Conservation (phyloP, 35 echinoderm and acorn worm genomes). For the Lytechinus pictus region DNA sequence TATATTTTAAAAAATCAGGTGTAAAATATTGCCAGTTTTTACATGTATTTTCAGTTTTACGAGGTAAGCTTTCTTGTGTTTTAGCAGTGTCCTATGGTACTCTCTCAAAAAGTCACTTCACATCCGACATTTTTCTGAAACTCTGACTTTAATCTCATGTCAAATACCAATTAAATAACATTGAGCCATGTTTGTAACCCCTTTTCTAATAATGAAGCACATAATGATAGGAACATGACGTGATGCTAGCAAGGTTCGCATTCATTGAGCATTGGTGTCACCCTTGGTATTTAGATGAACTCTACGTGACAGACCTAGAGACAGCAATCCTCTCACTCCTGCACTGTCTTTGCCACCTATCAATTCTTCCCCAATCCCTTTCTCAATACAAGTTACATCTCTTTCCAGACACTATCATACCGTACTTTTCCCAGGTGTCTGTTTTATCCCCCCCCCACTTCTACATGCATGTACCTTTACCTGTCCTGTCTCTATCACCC, state of each 20-base stretch:
- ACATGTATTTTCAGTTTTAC: too few relatives aligned
- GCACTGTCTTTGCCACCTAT: not conserved
- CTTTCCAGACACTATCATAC: not conserved
- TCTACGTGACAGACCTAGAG: not conserved
- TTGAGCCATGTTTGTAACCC: not conserved
- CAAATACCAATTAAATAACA: too few relatives aligned
- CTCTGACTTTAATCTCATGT: too few relatives aligned
- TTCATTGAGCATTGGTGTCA: not conserved
- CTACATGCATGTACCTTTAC: not conserved
- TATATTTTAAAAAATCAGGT: too few relatives aligned
- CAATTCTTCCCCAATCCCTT: not conserved
- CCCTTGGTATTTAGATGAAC: slow-evolving; percentile 1
- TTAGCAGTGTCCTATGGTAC: too few relatives aligned
- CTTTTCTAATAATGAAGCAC: not conserved
- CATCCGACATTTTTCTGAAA: too few relatives aligned
- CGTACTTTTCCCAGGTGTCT: not conserved
- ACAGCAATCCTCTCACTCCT: not conserved
- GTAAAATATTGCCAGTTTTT: too few relatives aligned
- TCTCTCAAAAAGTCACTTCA: too few relatives aligned
- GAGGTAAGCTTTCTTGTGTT: too few relatives aligned
- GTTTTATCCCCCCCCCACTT: not conserved
- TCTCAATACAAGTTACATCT: not conserved
- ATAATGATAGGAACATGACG: not conserved
- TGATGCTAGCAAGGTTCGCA: not conserved
- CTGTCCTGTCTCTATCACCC: not conserved